Evolutionary conservation across 92 coral and sea anemone species (phyloP).

Genomic region (Galaxea fascicularis): DNA sequence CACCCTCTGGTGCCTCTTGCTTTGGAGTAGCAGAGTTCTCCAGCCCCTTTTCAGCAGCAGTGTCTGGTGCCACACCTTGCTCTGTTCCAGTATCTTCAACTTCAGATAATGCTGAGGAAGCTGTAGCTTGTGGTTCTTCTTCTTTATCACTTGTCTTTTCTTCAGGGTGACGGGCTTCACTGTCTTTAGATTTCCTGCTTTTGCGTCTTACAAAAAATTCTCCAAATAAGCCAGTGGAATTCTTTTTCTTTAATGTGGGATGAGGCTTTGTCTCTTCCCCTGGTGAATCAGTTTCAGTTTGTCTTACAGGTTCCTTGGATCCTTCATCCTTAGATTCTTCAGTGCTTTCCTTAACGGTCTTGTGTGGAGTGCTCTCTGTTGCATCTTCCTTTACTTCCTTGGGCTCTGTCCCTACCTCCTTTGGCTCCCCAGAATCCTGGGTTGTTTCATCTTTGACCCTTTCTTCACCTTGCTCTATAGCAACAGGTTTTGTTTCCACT

Average conservation of each 20-base stretch:
- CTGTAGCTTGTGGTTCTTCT: neutral
- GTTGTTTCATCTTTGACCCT: neutral
- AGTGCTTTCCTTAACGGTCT: neutral
- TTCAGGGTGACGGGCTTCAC: neutral
- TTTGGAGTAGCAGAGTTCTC: constrained; percentile 2
- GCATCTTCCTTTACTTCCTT: constrained; percentile 19
- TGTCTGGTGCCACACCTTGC: constrained; percentile 7
- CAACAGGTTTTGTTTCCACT: neutral
- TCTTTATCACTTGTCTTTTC: constrained; percentile 1
- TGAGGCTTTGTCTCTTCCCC: constrained; percentile 5
- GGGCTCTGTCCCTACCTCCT: constrained; percentile 4
- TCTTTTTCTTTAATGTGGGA: constrained; percentile 32
- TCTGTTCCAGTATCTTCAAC: constrained; percentile 13
- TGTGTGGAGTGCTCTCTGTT: neutral
- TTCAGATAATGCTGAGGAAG: neutral
- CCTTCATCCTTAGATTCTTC: neutral
- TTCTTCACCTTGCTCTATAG: constrained; percentile 8
- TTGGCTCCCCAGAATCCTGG: constrained; percentile 2
- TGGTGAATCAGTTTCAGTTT: constrained; percentile 6
- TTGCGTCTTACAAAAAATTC: constrained; percentile 26
- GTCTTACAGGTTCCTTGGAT: constrained; percentile 26
- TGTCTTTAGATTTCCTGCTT: constrained; percentile 37
- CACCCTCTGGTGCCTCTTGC: constrained; percentile 13
- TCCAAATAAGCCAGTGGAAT: constrained; percentile 32
- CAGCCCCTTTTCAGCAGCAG: neutral